Conservation (phyloP, 2,888 invertebrate genomes). For the Lasioglossum marginatum region DNA sequence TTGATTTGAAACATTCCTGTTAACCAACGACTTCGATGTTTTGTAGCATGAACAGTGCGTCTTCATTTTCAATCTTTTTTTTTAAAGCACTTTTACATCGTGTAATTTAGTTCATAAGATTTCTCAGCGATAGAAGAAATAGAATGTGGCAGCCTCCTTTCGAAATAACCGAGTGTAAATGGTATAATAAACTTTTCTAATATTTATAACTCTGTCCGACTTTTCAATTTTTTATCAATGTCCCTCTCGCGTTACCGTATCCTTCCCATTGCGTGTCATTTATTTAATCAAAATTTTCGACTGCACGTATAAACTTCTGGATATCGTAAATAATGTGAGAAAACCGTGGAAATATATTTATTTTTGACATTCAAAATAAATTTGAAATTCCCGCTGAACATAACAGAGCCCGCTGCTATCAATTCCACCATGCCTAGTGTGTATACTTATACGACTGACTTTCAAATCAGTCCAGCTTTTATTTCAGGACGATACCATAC, state of each 20-base stretch:
- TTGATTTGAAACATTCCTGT: not conserved
- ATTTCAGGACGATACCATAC: not conserved
- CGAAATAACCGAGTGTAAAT: not conserved
- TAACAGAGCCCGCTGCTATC: not conserved
- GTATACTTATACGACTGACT: conserved; percentile 17
- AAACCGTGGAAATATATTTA: not conserved
- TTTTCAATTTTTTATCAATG: not conserved
- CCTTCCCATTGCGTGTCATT: not conserved
- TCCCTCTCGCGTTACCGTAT: not conserved
- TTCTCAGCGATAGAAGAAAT: not conserved
- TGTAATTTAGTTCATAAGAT: not conserved
- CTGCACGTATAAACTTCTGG: not conserved
- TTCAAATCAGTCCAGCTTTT: conserved; percentile 20
- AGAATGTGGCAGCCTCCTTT: not conserved
- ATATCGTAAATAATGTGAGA: not conserved
- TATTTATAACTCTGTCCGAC: conserved; percentile 3
- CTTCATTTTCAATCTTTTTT: not conserved
- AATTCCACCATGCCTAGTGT: not conserved
- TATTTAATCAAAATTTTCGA: not conserved
- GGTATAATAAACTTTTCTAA: conserved; percentile 2
- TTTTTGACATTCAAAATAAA: not conserved
- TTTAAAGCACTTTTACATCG: not conserved
- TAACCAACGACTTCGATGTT: not conserved
- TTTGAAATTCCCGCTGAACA: not conserved
- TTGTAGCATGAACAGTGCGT: not conserved